These are phyloP conservation scores for Idaea aversata DNA, from an alignment of 2,888 invertebrate genomes.

Conservation along the genomic window DNA sequence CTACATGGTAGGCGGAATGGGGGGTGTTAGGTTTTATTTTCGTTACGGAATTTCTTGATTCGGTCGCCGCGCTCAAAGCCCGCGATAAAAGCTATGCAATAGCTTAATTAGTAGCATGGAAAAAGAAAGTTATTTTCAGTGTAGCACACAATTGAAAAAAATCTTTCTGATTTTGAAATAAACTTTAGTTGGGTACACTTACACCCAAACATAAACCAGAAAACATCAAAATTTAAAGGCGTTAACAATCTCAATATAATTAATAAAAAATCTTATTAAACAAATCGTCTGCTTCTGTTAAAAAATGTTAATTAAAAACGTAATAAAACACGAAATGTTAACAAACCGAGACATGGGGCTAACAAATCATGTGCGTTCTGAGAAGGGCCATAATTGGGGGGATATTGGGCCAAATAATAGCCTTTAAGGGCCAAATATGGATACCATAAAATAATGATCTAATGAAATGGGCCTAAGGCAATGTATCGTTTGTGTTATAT, in stretches of 20 bases:
- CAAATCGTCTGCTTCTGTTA: conserved; percentile 7
- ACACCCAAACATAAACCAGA: background rate
- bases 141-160: no score
- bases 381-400: conserved; percentile 36
- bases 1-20: no score
- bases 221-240: background rate
- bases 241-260: background rate
- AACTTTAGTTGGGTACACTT: background rate
- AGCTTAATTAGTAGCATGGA: no score
- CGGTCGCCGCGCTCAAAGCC: no score
- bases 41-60: no score
- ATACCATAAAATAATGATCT: conserved; percentile 73
- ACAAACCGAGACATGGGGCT: conserved; percentile 3
- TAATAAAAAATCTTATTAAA: background rate
- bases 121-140: no score
- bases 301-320: conserved; percentile 4
- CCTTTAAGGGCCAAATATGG: conserved; percentile 63
- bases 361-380: conserved; percentile 42
- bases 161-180: no score
- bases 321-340: conserved; percentile 2
- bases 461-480: conserved; percentile 41
- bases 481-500: conserved; percentile 20
- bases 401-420: conserved; percentile 65
- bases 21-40: no score
- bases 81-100: no score